Evolutionary conservation across 23 tunicate genomes (phyloP), one percentile per base, ranked within the genome.

Genomic region (Ascidia mentula): DNA sequence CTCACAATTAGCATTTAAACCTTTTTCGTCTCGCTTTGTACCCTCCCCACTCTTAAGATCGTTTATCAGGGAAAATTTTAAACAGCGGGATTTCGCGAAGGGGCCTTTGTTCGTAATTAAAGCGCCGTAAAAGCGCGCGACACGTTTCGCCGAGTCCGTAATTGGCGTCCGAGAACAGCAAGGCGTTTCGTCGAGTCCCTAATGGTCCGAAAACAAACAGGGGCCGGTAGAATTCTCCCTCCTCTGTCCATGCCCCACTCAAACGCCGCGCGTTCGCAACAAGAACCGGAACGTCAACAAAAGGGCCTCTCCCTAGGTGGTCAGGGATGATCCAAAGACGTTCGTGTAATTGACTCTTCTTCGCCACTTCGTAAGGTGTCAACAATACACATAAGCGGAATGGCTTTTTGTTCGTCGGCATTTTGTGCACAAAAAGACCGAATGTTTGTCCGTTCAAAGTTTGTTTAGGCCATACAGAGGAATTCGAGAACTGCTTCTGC

Each of bases 201-300:
- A 71, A 71, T 34, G 39, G 74, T 34, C 74, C 38, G 74, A 71
- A 71, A 71, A 71, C 74, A 71, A 34, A 71, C 74, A 71, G 39
- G 34, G 39, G 4, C 6, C n/a, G 17, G 1, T 71, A 20, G 39
- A 71, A 6, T 71, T 71, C 32, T 36, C 34, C 6, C 38, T 18
- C 35, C 60, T 45, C n/a, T n/a, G n/a, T n/a, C n/a, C n/a, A n/a
- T 5, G 65, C 7, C 28, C 65, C 13, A 9, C 65, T 53, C n/a
- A n/a, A n/a, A n/a, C n/a, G n/a, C n/a, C n/a, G n/a, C n/a, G n/a
- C 24, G 65, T 53, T 5, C 65, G 65, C 24, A 53, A 53, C 65
- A 26, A 9, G 24, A 3, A 53, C 65, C 65, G 65, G 65, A 53
- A 53, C 65, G 65, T 53, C 22, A 53, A 53, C 65, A 53, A 5